Conservation (phyloP, 2,113 vertebrate genomes). For the Ornithorhynchus anatinus region DNA sequence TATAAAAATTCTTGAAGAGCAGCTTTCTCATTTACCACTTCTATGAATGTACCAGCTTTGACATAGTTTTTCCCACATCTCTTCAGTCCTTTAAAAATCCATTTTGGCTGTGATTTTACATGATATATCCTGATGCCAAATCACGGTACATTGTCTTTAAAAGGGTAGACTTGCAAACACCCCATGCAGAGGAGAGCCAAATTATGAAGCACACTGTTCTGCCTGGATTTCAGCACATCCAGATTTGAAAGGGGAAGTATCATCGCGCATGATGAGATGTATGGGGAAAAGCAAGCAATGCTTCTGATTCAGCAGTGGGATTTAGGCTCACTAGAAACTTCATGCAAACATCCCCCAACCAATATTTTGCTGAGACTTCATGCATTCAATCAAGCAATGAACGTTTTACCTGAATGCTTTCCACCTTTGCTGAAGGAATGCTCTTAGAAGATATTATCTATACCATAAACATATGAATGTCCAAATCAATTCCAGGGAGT, state of each 20-base stretch:
- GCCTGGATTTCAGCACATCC: slow-evolving; percentile 33
- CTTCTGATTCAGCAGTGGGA: slow-evolving; percentile 58
- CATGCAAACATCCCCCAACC: slow-evolving; percentile 73
- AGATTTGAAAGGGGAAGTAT: slow-evolving; percentile 25
- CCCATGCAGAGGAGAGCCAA: slow-evolving; percentile 55
- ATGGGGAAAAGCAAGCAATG: slow-evolving; percentile 57
- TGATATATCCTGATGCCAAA: not conserved
- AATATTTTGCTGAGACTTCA: slow-evolving; percentile 69
- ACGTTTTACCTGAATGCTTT: slow-evolving; percentile 84
- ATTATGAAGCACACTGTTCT: slow-evolving; percentile 35
- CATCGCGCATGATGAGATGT: slow-evolving; percentile 40
- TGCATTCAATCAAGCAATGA: slow-evolving; percentile 69
- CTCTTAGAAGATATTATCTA: slow-evolving; percentile 90
- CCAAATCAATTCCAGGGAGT: slow-evolving; percentile 72
- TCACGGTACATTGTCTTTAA: slow-evolving; percentile 48
- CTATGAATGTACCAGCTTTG: slow-evolving; percentile 36
- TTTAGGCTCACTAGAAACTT: slow-evolving; percentile 46
- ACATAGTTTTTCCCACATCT: not conserved
- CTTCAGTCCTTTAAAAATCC: not conserved
- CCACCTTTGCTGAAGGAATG: slow-evolving; percentile 81
- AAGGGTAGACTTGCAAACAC: slow-evolving; percentile 30
- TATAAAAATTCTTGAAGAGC: slow-evolving; percentile 23
- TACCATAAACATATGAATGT: slow-evolving; percentile 87
- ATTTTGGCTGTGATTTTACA: not conserved
- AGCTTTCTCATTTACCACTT: slow-evolving; percentile 30